A percentile compares a stretch with the other conserved stretches of the same genome.
phyloP scores from a whole-genome alignment of 2,888 invertebrate genomes.

The Saturnia japonica region DNA sequence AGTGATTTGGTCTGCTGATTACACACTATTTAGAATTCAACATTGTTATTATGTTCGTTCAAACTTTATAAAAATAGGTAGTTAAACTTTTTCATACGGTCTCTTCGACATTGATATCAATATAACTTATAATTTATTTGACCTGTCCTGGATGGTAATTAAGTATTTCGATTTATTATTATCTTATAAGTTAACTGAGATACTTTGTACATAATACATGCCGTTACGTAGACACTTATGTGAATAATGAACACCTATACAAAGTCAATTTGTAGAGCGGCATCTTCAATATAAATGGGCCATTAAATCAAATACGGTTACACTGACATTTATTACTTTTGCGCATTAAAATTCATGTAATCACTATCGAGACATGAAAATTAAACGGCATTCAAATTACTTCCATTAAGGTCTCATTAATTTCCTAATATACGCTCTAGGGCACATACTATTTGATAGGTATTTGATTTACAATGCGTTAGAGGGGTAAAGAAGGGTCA shows the following conservation, averaged over 20 bases:
- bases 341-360: constrained; percentile 72
- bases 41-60: constrained; percentile 53
- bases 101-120: constrained; percentile 18
- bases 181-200: constrained; percentile 48
- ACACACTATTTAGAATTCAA: constrained; percentile 68
- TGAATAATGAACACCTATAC: constrained; percentile 52
- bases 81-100: constrained; percentile 33
- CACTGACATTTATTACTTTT: constrained; percentile 66
- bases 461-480: constrained; percentile 68
- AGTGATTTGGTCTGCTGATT: constrained; percentile 37
- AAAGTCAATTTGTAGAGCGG: constrained; percentile 58
- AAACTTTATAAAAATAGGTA: constrained; percentile 36
- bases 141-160: constrained; percentile 27
- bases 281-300: constrained; percentile 56
- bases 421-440: constrained; percentile 72
- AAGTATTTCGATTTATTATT: constrained; percentile 47
- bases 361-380: constrained; percentile 63
- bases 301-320: constrained; percentile 60
- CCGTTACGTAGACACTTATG: constrained; percentile 35
- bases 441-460: constrained; percentile 59
- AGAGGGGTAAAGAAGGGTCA: constrained; percentile 9
- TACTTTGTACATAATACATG: constrained; percentile 44
- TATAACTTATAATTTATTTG: constrained; percentile 25
- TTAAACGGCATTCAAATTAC: constrained; percentile 68
- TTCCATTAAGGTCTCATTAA: constrained; percentile 76